Base-by-base conservation (phyloP, 2,797 vertebrate genomes). In the Acanthurus tractus region DNA sequence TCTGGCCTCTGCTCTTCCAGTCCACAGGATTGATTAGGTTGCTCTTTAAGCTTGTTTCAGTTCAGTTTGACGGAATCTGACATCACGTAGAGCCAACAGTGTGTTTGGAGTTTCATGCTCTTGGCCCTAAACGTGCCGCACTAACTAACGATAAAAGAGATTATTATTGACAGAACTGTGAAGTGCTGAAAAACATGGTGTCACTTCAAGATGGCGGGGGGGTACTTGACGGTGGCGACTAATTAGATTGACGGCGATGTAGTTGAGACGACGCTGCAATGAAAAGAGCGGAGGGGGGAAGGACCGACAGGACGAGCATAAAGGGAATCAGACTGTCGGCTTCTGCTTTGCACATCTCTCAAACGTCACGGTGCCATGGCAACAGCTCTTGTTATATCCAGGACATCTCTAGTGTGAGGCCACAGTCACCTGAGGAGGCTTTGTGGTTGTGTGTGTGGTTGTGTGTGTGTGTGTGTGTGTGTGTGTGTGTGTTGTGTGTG, bases 311-410 rank as follows among this genome's bases (percentile, higher is more conserved):
- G 18, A 34, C 36, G 49, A 59, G 53, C 40, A 22, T 45, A 4
- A 55, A 65, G 77, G 58, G 81, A 77, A 63, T 70, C 55, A 36
- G 78, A 65, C 40, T 2, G 29, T 70, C 40, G 9, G 67, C 65
- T 73, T 88, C 76, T 73, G 76, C 78, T 66, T 81, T 42, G 67
- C 20, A 1, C 68, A 45, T 25, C 25, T 17, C n/a, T 59, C 63
- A 63, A 81, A 87, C 78, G 54, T 82, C 90, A 89, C 68, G 48
- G 62, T n/a, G 81, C 87, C 93, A 94, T 92, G 88, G 89, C 89
- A 93, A 94, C 92, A 1, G 82, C 78, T 70, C 57, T 80, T 8
- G 36, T 76, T 82, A 36, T 67, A 86, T 79, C 71, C 78, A 69
- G 87, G 83, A 88, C 84, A 82, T 76, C 67, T 83, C 54, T 20